A percentile compares a stretch with the other conserved stretches of the same genome.
Conservation (phyloP, 1,140 invertebrate species). For the Cydia splendana region DNA sequence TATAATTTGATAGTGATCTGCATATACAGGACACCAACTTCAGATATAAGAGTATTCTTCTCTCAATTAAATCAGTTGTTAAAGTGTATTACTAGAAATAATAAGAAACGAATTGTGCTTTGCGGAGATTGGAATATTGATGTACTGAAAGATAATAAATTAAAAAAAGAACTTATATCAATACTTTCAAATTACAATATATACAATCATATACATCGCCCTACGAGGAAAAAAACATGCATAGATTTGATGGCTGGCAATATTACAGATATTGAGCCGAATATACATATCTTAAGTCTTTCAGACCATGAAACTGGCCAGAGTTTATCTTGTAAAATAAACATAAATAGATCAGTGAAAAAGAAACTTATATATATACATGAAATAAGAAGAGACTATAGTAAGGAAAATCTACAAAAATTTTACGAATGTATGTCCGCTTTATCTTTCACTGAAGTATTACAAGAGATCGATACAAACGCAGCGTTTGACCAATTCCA, state of each 20-base stretch:
- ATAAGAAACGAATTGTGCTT: conserved; percentile 35
- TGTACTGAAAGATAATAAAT: conserved; percentile 36
- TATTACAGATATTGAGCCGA: conserved; percentile 28
- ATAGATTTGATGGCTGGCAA: conserved; percentile 42
- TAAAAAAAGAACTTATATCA: conserved; percentile 30
- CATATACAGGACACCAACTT: not conserved
- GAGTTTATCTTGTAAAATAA: conserved; percentile 25
- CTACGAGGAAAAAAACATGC: conserved; percentile 38
- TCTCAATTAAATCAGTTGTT: conserved; percentile 32
- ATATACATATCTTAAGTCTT: conserved; percentile 34
- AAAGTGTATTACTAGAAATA: conserved; percentile 28
- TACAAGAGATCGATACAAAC: not conserved
- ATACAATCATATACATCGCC: conserved; percentile 31
- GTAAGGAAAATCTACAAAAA: conserved; percentile 36
- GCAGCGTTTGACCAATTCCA: conserved; percentile 36
- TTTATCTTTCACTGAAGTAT: conserved; percentile 24
- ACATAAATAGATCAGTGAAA: conserved; percentile 28
- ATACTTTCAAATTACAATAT: conserved; percentile 40
- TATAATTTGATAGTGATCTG: not conserved
- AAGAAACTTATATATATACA: conserved; percentile 23
- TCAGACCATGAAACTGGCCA: conserved; percentile 44
- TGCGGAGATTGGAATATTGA: conserved; percentile 43
- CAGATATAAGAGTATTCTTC: conserved; percentile 3
- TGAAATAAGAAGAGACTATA: conserved; percentile 37
- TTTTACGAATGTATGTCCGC: conserved; percentile 31